These are phyloP conservation scores for Glaucopsyche alexis DNA, from an alignment of 2,888 invertebrate genomes.

Conservation along the genomic window DNA sequence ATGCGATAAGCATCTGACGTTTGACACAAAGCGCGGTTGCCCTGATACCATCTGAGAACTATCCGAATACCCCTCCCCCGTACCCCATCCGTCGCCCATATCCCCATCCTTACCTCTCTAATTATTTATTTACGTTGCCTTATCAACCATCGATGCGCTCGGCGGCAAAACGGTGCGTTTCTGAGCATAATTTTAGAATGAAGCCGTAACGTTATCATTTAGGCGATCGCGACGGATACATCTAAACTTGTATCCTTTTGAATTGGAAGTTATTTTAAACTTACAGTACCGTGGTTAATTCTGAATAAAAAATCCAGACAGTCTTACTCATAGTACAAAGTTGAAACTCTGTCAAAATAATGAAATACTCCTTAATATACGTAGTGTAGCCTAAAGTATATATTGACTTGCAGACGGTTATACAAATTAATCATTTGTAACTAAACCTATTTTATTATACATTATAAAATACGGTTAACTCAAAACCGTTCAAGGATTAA, in stretches of 20 bases:
- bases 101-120: constrained; percentile 58
- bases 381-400: too few relatives aligned
- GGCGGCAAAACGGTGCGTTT: constrained; percentile 68
- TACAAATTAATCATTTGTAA: background rate
- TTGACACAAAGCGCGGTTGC: constrained; percentile 79
- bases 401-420: background rate
- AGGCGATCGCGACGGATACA: constrained; percentile 66
- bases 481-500: constrained; percentile 28
- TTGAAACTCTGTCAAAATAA: background rate
- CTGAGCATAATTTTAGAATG: constrained; percentile 71
- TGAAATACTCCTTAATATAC: background rate
- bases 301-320: background rate
- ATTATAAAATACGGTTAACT: constrained; percentile 38
- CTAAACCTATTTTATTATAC: background rate
- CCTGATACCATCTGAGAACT: constrained; percentile 73
- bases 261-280: background rate
- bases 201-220: constrained; percentile 61
- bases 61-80: constrained; percentile 53
- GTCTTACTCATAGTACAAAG: background rate
- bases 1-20: constrained; percentile 77
- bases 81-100: constrained; percentile 38
- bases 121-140: constrained; percentile 76
- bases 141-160: constrained; percentile 77
- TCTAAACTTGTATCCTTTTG: constrained; percentile 49
- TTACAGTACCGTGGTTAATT: background rate